Percentiles rank a stretch among this genome's conserved stretches.
Conservation (phyloP, 2,888 invertebrate species). For the Dicroscelio sp. region DNA sequence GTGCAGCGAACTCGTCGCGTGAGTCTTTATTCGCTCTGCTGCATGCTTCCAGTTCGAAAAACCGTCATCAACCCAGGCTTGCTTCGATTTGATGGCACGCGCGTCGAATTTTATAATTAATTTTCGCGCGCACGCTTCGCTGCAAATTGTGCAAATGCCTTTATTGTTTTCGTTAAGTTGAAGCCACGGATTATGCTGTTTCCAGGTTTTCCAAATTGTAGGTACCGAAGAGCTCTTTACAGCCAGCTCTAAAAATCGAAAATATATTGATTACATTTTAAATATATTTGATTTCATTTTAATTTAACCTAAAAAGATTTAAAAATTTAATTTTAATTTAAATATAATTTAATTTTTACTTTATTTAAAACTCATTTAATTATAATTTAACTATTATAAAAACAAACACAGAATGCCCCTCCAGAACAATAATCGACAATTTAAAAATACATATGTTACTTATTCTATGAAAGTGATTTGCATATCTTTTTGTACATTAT, state of each 20-base stretch:
- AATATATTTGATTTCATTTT: too few relatives aligned
- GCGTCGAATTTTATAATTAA: conserved; percentile 36
- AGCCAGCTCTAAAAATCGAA: conserved; percentile 27
- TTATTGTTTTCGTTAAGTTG: conserved; percentile 18
- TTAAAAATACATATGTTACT: too few relatives aligned
- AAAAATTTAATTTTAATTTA: too few relatives aligned
- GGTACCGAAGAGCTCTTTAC: conserved; percentile 39
- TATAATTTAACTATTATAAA: too few relatives aligned
- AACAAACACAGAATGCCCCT: too few relatives aligned
- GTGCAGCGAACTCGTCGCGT: conserved; percentile 32
- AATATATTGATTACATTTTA: too few relatives aligned
- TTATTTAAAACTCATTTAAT: too few relatives aligned
- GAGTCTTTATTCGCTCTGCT: conserved; percentile 18
- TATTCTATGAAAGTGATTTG: conserved; percentile 3
- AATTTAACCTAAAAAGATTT: too few relatives aligned
- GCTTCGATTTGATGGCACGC: conserved; percentile 7
- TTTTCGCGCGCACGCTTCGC: conserved; percentile 36
- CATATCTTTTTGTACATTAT: neutral
- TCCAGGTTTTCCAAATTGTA: conserved; percentile 28
- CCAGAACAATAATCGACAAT: too few relatives aligned
- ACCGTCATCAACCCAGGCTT: conserved; percentile 53
- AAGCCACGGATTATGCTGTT: conserved; percentile 54
- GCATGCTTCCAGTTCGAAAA: conserved; percentile 52
- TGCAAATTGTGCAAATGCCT: conserved; percentile 46
- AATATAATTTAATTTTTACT: too few relatives aligned